Conservation (phyloP, 2,888 invertebrate genomes). For the Hetaerina titia region DNA sequence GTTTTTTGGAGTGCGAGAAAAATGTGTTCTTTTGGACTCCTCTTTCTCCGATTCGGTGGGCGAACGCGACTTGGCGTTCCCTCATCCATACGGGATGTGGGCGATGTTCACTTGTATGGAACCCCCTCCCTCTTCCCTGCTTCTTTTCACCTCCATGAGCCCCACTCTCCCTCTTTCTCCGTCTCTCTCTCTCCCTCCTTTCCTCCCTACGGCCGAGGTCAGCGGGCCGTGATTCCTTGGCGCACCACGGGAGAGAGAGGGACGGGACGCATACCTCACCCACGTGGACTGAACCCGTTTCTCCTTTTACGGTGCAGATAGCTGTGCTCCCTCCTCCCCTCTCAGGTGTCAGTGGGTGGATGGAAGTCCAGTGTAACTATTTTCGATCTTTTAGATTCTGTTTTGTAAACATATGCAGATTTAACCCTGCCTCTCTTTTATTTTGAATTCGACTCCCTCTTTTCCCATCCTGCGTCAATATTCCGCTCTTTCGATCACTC, state of each 20-base stretch:
- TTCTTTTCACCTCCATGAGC: background rate
- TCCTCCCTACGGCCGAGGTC: conserved; percentile 8
- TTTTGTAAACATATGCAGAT: background rate
- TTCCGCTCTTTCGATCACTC: no score
- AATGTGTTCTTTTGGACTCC: no score
- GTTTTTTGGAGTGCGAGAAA: background rate
- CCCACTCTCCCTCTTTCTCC: background rate
- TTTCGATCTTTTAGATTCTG: no score
- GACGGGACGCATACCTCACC: conserved; percentile 44
- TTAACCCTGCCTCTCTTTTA: background rate
- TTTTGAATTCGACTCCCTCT: background rate
- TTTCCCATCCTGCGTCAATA: background rate
- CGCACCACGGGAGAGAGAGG: background rate
- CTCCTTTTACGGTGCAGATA: conserved; percentile 40
- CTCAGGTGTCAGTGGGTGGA: background rate
- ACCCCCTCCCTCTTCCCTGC: background rate
- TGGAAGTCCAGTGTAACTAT: no score
- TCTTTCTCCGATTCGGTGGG: background rate
- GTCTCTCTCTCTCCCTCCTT: background rate
- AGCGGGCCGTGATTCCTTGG: background rate
- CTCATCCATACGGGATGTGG: background rate
- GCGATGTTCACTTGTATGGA: conserved; percentile 14
- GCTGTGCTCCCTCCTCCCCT: background rate
- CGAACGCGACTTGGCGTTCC: background rate
- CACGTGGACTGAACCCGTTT: background rate